Evolutionary conservation across 2,797 vertebrate genomes (phyloP), one percentile per base, ranked within the genome.

Genomic region (Benthosema pterotum): DNA sequence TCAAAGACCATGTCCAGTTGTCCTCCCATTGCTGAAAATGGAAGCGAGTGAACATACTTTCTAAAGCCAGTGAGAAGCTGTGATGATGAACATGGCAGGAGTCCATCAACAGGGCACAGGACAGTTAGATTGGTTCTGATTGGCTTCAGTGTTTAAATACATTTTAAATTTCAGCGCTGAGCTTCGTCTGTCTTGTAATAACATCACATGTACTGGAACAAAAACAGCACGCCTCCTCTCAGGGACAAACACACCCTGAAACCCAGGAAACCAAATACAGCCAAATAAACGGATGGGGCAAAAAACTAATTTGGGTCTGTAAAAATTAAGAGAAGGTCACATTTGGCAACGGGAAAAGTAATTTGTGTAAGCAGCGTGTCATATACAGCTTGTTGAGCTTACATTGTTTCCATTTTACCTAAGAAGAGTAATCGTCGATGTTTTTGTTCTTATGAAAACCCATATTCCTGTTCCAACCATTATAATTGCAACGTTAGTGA

Each of bases 231-330:
- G 45, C 52, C 48, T 45, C 16, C 46, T 25, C 57, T 52, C 60
- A 17, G 28, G 11, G 15, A 73, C 53, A 61, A 69, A 75, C 53
- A 84, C 70, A 59, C 65, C 64, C 77, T 46, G 72, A 87, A 91
- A 85, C 83, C 86, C 63, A 75, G 81, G 83, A 88, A 90, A 91
- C 80, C 77, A 84, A 90, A 90, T 71, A 85, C 61, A 87, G 50
- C 54, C 59, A 89, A 83, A 87, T 78, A 85, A 83, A 83, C 17
- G 1, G 8, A 63, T 18, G 38, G 48, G 60, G 32, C 32, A 61
- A 63, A 78, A 71, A 76, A 12, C 49, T 69, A 67, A 76, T 67
- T 57, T 71, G 75, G 5, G 53, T 49, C 46, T 42, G 11, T 28
- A 55, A 67, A 25, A 80, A 67, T 57, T 9, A 56, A 62, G 38